Conservation (phyloP, 2,888 invertebrate species). For the Mallateleia sp. region DNA sequence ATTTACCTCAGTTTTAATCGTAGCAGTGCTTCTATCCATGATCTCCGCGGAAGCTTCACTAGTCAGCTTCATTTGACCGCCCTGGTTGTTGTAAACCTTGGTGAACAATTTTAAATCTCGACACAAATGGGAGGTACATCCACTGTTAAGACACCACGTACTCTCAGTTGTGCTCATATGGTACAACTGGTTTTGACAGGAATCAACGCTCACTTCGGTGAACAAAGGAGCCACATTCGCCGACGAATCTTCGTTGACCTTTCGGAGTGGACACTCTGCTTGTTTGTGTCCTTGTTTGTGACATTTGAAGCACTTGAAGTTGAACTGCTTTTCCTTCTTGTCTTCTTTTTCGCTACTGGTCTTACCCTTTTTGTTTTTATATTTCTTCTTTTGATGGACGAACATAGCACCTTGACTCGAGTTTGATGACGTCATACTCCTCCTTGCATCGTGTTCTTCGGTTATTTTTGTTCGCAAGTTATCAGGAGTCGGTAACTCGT, state of each 20-base stretch:
- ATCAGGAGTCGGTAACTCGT: slow-evolving; percentile 56
- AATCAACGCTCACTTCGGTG: neutral
- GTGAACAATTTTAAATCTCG: slow-evolving; percentile 3
- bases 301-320: slow-evolving; percentile 27
- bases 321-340: neutral
- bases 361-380: slow-evolving; percentile 8
- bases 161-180: neutral
- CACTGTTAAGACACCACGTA: slow-evolving; percentile 32
- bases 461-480: slow-evolving; percentile 38
- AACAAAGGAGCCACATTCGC: slow-evolving; percentile 4
- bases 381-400: slow-evolving; percentile 7
- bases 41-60: slow-evolving; percentile 22
- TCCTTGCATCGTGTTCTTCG: slow-evolving; percentile 44
- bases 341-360: neutral
- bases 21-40: neutral
- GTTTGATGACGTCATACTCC: neutral
- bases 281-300: slow-evolving; percentile 16
- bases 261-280: neutral
- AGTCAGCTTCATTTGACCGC: slow-evolving; percentile 1
- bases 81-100: neutral
- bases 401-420: slow-evolving; percentile 25
- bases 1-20: neutral
- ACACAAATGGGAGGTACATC: slow-evolving; percentile 36
- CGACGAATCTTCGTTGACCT: neutral
- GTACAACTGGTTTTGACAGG: too few relatives aligned